Evolutionary conservation across 2,113 vertebrate species (phyloP).

Genomic region (Acanthochromis polyacanthus): DNA sequence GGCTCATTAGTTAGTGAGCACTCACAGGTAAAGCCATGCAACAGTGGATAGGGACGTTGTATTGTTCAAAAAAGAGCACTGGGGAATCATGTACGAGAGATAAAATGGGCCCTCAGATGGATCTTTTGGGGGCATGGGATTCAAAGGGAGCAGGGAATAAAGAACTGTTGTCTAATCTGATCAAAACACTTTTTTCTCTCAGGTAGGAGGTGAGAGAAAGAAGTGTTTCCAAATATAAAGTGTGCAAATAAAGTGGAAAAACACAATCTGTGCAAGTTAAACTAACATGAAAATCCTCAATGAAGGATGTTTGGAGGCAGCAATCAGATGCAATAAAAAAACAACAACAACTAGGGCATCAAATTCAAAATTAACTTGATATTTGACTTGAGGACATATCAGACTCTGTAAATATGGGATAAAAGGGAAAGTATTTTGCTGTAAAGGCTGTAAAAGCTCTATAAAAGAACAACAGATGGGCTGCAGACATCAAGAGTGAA

Average conservation of each 20-base stretch:
- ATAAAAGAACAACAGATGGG: constrained; percentile 60
- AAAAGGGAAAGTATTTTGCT: constrained; percentile 30
- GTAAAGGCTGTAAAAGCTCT: constrained; percentile 32
- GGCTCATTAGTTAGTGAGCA: too few relatives aligned
- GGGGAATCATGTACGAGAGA: too few relatives aligned
- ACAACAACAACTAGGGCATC: neutral
- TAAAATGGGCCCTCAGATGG: too few relatives aligned
- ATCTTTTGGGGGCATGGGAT: too few relatives aligned
- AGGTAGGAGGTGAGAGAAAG: too few relatives aligned
- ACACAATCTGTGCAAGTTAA: neutral
- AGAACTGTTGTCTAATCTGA: too few relatives aligned
- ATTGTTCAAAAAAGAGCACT: too few relatives aligned
- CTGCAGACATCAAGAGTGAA: constrained; percentile 56
- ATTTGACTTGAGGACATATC: constrained; percentile 25
- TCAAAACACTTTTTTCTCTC: too few relatives aligned
- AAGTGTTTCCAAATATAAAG: too few relatives aligned
- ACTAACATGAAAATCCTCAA: neutral
- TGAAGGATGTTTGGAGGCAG: neutral
- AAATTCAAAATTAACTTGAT: neutral
- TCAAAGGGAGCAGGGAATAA: too few relatives aligned
- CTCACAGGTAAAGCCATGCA: too few relatives aligned
- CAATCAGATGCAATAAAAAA: constrained; percentile 8
- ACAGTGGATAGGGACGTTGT: too few relatives aligned
- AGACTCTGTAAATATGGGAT: constrained; percentile 16
- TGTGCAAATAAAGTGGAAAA: constrained; percentile 28